Evolutionary conservation across 2,113 vertebrate species (phyloP), one percentile per base, ranked within the genome.

Genomic region (Amphilophus citrinellus): DNA sequence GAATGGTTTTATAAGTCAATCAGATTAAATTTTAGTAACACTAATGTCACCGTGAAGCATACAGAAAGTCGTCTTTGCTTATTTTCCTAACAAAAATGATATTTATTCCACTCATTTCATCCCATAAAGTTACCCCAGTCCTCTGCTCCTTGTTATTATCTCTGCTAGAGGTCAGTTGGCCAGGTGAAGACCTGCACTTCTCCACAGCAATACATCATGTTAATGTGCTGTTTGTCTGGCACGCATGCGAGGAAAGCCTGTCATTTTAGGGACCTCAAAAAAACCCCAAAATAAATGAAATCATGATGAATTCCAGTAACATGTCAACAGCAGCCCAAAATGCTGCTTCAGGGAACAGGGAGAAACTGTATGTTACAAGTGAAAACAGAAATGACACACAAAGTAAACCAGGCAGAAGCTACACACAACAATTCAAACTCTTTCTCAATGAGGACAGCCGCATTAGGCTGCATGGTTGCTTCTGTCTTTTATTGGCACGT

Each of bases 401-500:
- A 73, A 53, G 24, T 6, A 53, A 73, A 24, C 17, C 17, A 24
- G 9, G 22, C 35, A 22, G 77, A 63, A 32, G 56, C 2, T 35
- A 30, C 22, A 17, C 13, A 56, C 7, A 15, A 32, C 77, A 82
- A 79, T 82, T 76, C 57, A 10, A 42, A 22, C 30, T 61, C 44
- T 76, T 35, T 78, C 32, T 61, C n/a, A 35, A 80, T 17, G 27
- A 59, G 73, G 71, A 66, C 27, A 9, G 66, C 20, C 7, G 2
- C 57, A 39, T 71, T 71, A 82, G 39, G 13, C 24, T 39, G 42
- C 20, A 17, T 22, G 37, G 57, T 0, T 47, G 61, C 17, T 0
- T 39, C 79, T 85, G 79, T 87, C 37, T 73, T 80, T 76, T 57
- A 82, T 44, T 56, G 44, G 57, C 63, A 78, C 18, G 39, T 84